Base-by-base conservation (phyloP, 2,888 invertebrate genomes). In the Phania funesta region DNA sequence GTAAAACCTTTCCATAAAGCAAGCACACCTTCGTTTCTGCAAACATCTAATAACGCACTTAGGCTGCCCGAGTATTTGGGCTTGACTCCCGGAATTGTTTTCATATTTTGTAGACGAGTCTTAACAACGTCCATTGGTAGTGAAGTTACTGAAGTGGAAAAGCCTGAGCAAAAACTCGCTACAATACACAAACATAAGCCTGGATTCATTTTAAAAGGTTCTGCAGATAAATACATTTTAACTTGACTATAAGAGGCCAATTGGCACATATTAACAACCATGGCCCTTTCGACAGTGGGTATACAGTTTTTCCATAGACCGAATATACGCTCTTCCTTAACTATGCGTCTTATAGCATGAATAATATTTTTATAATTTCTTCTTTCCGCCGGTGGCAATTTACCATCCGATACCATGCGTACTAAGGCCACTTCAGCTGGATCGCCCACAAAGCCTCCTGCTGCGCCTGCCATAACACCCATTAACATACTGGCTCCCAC, bases 241-340 rank as follows among this genome's bases (percentile, higher is more conserved):
- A 94, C 94, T 94, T 96, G 99, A 89, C 99, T 98, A 91, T 99
- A 99, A 0, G 98, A 98, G 74, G 98, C 97, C 85, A 99, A 93
- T 90, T 99, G 99, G 1, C 99, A 98, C 35, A 98, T 98, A 91
- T 99, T 99, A 13, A 99, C 99, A 2, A 99, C 98, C 97, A 99
- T 98, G 0, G 99, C 99, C 62, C 97, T 92, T 0, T 94, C 95
- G 90, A 97, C 95, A 0, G 97, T 97, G n/a, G 97, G 96, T 67
- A 95, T 92, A n/a, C 96, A 95, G 6, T 96, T 99, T 86, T 99
- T 93, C 99, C 99, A 99, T 32, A 99, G 90, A 8, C 98, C 96
- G 0, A 95, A 85, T 0, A 90, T 3, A 3, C 92, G 92, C 92
- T 99, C 99, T 92, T 99, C 95, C 88, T 91, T 92, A 0, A 93